Percentiles rank a stretch among this genome's conserved stretches.
These are phyloP conservation scores for Caenorhabditis latens DNA, from an alignment of 1,140 invertebrate species.

Conservation along the genomic window DNA sequence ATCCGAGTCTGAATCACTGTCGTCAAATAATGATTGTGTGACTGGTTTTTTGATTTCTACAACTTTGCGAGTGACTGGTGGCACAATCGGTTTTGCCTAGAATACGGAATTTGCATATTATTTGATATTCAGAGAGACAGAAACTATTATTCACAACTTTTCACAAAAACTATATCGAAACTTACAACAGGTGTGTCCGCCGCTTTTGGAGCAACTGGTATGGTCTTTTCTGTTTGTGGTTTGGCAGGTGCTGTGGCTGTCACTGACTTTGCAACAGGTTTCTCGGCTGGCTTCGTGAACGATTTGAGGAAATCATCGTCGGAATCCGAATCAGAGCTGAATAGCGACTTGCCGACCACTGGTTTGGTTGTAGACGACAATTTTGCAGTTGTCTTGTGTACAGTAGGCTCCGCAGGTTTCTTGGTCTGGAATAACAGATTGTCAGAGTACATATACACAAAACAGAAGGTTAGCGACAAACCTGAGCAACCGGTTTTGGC, in stretches of 20 bases:
- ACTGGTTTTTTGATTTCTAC: background rate
- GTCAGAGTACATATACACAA: background rate
- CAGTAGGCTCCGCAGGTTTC: background rate
- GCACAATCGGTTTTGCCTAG: background rate
- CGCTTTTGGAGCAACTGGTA: background rate
- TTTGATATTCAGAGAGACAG: background rate
- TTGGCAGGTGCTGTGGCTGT: background rate
- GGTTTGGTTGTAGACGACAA: background rate
- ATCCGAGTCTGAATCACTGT: conserved; percentile 33
- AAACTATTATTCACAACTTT: no score
- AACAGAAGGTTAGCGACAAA: no score
- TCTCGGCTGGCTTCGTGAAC: background rate
- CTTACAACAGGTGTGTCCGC: background rate
- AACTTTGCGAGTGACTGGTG: background rate
- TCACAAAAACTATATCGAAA: background rate
- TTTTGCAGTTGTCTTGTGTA: background rate
- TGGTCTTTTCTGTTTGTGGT: background rate
- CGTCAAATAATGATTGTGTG: conserved; percentile 1
- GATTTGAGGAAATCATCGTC: conserved; percentile 41
- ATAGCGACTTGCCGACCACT: background rate
- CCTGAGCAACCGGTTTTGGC: no score
- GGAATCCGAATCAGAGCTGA: conserved; percentile 20
- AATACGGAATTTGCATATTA: background rate
- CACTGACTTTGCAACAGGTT: background rate
- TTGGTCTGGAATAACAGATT: background rate